Evolutionary conservation across 2,113 vertebrate species (phyloP).

Genomic region (Coracopsis vasa): DNA sequence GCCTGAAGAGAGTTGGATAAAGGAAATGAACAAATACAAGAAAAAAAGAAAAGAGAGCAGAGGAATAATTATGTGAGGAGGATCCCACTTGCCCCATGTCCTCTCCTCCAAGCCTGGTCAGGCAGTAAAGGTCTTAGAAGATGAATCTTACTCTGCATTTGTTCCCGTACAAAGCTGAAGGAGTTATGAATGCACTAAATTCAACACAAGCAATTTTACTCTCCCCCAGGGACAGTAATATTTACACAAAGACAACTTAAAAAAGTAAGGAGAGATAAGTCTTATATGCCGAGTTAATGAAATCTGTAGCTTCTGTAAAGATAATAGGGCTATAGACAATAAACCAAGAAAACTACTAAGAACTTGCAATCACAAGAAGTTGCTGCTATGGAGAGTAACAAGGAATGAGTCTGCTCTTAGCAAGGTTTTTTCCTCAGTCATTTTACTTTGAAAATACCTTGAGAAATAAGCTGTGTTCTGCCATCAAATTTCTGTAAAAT

Average conservation of each 20-base stretch:
- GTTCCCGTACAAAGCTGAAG: not conserved
- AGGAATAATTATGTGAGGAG: not conserved
- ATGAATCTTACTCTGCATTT: not conserved
- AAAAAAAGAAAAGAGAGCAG: not conserved
- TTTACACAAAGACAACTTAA: slow-evolving; percentile 6
- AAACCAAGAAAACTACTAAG: not conserved
- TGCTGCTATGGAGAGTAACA: not conserved
- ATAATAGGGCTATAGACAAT: not conserved
- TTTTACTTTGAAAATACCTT: slow-evolving; percentile 11
- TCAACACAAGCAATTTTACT: not conserved
- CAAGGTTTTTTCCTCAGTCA: not conserved
- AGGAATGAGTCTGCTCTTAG: not conserved
- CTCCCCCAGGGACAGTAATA: not conserved
- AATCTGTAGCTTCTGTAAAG: slow-evolving; percentile 7
- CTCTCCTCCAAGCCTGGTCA: not conserved
- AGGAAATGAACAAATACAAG: not conserved
- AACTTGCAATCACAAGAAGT: not conserved
- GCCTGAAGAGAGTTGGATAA: not conserved
- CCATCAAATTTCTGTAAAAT: not conserved
- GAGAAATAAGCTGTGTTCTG: not conserved
- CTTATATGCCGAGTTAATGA: not conserved
- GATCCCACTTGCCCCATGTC: fast-evolving
- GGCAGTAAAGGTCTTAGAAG: not conserved
- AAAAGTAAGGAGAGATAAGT: slow-evolving; percentile 2
- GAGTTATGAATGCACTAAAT: not conserved